Percentiles rank a stretch among this genome's conserved stretches.
Conservation (phyloP, 2,888 invertebrate genomes). For the Carpatolechia fugitivella region DNA sequence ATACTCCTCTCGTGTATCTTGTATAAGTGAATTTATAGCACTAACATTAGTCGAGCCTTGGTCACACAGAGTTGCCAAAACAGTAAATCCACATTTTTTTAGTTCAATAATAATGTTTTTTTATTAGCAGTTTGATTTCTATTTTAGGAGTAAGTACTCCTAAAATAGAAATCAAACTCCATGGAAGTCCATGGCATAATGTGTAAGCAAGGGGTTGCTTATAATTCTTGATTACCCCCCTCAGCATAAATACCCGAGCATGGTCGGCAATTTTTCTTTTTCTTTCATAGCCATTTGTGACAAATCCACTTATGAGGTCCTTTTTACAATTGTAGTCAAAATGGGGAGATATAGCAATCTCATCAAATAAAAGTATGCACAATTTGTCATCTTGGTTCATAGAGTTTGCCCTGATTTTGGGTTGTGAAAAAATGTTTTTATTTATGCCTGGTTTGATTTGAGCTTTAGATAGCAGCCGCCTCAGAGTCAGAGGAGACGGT, state of each 20-base stretch:
- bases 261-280: constrained; percentile 28
- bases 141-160: constrained; percentile 27
- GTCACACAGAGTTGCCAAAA: constrained; percentile 30
- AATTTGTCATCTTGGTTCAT: constrained; percentile 25
- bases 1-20: constrained; percentile 24
- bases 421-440: constrained; percentile 9
- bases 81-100: constrained; percentile 26
- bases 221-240: constrained; percentile 23
- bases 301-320: constrained; percentile 30
- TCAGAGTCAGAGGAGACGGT: constrained; percentile 16
- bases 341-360: constrained; percentile 29
- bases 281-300: constrained; percentile 21
- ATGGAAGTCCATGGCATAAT: too few relatives aligned
- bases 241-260: constrained; percentile 31
- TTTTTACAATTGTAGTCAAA: constrained; percentile 27
- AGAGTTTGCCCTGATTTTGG: constrained; percentile 17
- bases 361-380: constrained; percentile 31
- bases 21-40: constrained; percentile 18
- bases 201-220: constrained; percentile 26
- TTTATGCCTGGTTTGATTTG: constrained; percentile 12
- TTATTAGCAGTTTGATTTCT: constrained; percentile 28
- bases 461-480: constrained; percentile 10
- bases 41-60: constrained; percentile 30
- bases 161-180: too few relatives aligned
- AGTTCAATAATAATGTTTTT: constrained; percentile 22